Evolutionary conservation across 2,888 invertebrate genomes (phyloP).

Genomic region (Sericinus montela): DNA sequence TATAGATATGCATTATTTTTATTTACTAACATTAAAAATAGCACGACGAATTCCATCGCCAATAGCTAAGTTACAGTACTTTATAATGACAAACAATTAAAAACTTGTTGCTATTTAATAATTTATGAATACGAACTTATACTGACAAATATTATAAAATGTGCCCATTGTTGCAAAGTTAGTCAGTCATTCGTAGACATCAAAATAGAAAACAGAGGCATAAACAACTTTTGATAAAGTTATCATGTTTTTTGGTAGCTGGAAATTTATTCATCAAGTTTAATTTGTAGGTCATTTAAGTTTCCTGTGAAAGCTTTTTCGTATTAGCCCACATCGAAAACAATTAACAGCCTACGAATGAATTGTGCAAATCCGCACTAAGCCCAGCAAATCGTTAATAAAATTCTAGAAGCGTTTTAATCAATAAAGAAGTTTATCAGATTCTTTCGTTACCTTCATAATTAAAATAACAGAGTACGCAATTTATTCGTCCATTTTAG

Average conservation of each 20-base stretch:
- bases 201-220: neutral
- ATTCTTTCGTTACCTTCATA: slow-evolving; percentile 1
- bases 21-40: too few species aligned
- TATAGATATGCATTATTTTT: neutral
- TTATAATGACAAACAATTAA: too few species aligned
- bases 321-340: slow-evolving; percentile 13
- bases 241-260: too few species aligned
- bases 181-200: neutral
- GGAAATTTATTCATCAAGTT: slow-evolving; percentile 3
- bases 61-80: too few species aligned
- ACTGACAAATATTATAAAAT: too few species aligned
- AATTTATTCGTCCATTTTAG: neutral
- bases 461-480: neutral
- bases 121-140: too few species aligned
- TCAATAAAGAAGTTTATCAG: slow-evolving; percentile 27
- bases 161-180: neutral
- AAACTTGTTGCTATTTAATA: too few species aligned
- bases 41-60: too few species aligned
- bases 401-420: slow-evolving; percentile 33
- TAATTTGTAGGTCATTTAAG: too few species aligned
- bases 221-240: too few species aligned
- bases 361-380: slow-evolving; percentile 44
- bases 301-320: slow-evolving; percentile 18
- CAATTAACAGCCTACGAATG: slow-evolving; percentile 31
- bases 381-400: slow-evolving; percentile 41